Evolutionary conservation across 2,888 invertebrate genomes (phyloP), one percentile per base, ranked within the genome.

Genomic region (Agriopis marginaria): DNA sequence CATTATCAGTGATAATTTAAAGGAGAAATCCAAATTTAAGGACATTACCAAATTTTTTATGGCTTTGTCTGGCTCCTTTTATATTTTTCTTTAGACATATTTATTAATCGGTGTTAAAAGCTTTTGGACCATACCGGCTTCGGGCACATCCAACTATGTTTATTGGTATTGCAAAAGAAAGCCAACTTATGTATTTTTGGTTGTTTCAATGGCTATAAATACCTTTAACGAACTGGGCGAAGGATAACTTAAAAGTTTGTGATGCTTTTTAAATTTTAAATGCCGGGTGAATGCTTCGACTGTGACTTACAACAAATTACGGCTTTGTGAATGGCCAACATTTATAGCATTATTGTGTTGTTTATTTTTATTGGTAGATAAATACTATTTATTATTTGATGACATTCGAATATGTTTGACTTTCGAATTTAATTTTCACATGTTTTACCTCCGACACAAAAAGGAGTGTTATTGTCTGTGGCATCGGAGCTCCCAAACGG

Each of bases 101-200:
- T 62, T 58, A 55, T 11, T 45, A 32, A 44, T 9, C 50, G 7
- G 7, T 14, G 39, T 32, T 45, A 42, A 23, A 63, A 49, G 47
- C 54, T 64, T 68, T 64, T 32, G 64, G 63, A 17, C 7, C 11
- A 39, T 51, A 55, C 51, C 59, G 2, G 32, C 23, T 65, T 65
- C 58, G 51, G 62, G 42, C 54, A 61, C 39, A 58, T 66, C 56
- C 56, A 45, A 47, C 42, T 14, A 49, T 70, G 49, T 70, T 70
- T 70, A 63, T 70, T 39, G 54, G 14, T 63, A 65, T 69, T 64
- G 69, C 64, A 64, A 65, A 69, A 69, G 60, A 65, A 60, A 68
- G 51, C 45, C 44, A 32, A 60, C 0, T 49, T 54, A 23, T n/a
- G 39, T n/a, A 44, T 59, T 63, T 65, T 70, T 53, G 58, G 56